These are phyloP conservation scores for Calliphora vicina DNA, from an alignment of 1,140 invertebrate species.

Conservation along the genomic window DNA sequence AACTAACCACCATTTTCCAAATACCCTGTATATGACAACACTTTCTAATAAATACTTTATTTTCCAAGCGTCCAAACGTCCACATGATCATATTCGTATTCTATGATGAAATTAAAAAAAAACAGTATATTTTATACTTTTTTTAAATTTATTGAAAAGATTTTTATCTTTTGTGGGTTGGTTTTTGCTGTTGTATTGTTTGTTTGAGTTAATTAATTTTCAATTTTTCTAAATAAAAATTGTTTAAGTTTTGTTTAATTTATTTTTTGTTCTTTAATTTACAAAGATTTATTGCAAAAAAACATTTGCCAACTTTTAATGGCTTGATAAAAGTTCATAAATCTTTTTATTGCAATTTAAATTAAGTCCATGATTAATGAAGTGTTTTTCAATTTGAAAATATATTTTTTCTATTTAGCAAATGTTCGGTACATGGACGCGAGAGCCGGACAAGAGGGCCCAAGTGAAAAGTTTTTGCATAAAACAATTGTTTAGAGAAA, in stretches of 20 bases:
- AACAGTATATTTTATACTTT: too few species aligned
- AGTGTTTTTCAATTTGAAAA: not conserved
- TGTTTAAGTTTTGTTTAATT: not conserved
- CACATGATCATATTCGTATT: too few species aligned
- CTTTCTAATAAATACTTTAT: too few species aligned
- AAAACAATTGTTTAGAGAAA: too few species aligned
- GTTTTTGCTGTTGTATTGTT: not conserved
- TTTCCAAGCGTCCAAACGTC: too few species aligned
- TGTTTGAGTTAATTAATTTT: conserved; percentile 5
- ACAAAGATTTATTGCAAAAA: not conserved
- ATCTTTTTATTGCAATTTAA: conserved; percentile 6
- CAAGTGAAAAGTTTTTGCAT: too few species aligned
- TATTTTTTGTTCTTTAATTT: not conserved
- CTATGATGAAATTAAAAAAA: not conserved
- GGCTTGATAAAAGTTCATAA: conserved; percentile 7
- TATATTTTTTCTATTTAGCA: not conserved
- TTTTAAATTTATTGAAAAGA: not conserved
- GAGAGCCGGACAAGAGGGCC: too few species aligned
- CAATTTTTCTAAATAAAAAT: not conserved
- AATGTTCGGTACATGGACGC: too few species aligned
- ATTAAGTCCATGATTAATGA: conserved; percentile 2
- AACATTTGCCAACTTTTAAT: not conserved
- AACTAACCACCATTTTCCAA: too few species aligned
- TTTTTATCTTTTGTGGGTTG: not conserved
- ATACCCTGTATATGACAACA: too few species aligned